phyloP scores from a whole-genome alignment of 2,113 vertebrate species.

The Platanista minor region DNA sequence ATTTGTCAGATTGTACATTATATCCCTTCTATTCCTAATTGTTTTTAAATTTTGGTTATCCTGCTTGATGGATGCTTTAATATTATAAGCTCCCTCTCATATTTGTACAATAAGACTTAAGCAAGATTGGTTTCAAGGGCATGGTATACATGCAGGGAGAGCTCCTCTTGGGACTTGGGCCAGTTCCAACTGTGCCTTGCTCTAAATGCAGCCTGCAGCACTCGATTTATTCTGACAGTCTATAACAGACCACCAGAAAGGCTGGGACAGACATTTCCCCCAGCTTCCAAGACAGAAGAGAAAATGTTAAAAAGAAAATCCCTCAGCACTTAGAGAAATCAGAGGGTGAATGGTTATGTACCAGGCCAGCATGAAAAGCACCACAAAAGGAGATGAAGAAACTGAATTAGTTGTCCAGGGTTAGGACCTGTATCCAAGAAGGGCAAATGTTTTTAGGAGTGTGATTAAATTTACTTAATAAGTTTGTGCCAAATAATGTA shows the following conservation, averaged over 20 bases:
- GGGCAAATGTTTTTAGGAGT: background rate
- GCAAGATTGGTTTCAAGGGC: background rate
- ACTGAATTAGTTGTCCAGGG: background rate
- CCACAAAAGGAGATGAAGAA: background rate
- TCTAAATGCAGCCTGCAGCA: background rate
- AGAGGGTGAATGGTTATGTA: background rate
- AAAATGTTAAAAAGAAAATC: background rate
- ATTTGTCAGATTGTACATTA: background rate
- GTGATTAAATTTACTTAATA: background rate
- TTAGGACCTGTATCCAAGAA: background rate
- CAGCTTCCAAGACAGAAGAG: background rate
- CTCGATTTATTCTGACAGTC: background rate
- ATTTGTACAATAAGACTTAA: background rate
- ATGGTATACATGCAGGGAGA: background rate
- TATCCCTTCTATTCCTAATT: background rate
- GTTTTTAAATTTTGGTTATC: constrained; percentile 2
- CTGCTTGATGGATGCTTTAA: background rate
- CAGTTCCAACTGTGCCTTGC: background rate
- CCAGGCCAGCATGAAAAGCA: background rate
- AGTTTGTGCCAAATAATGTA: background rate
- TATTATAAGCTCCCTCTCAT: background rate
- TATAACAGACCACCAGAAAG: background rate
- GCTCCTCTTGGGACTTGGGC: background rate
- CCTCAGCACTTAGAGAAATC: background rate
- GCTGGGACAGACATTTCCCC: background rate